These are phyloP conservation scores for Aptenodytes forsteri DNA, from an alignment of 2,113 vertebrate genomes.

Conservation along the genomic window DNA sequence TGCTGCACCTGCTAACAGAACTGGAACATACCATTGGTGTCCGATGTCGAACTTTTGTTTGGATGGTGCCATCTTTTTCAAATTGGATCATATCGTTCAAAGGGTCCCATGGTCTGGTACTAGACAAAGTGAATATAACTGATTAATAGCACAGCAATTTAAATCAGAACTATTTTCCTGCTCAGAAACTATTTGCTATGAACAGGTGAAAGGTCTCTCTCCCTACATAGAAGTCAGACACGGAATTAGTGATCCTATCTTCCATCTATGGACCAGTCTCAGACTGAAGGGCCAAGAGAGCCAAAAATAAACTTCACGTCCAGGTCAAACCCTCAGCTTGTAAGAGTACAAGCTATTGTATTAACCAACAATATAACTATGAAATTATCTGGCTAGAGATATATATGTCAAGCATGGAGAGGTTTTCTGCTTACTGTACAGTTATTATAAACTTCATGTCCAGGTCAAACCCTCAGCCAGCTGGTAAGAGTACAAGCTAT, in stretches of 20 bases:
- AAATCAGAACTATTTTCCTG: background rate
- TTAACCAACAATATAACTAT: background rate
- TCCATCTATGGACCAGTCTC: background rate
- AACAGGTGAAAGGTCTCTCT: background rate
- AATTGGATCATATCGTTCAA: conserved; percentile 98
- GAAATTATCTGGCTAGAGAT: background rate
- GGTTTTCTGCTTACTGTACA: background rate
- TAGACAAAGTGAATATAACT: conserved; percentile 51
- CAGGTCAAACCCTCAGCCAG: background rate
- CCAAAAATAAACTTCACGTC: background rate
- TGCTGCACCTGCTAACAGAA: conserved; percentile 51
- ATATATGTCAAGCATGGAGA: background rate
- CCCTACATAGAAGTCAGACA: background rate
- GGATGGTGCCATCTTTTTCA: conserved; percentile 95
- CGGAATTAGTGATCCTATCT: background rate
- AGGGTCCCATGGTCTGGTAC: conserved; percentile 97
- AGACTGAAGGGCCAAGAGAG: background rate
- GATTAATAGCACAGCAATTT: background rate
- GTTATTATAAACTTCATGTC: too few species aligned
- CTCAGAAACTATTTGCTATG: background rate
- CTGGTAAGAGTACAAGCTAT: background rate
- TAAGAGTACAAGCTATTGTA: background rate
- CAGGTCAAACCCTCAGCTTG: background rate
- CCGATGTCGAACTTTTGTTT: conserved; percentile 96
- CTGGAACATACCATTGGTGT: conserved; percentile 95